phyloP scores from a whole-genome alignment of 2,113 vertebrate genomes.

The Noctilio leporinus region DNA sequence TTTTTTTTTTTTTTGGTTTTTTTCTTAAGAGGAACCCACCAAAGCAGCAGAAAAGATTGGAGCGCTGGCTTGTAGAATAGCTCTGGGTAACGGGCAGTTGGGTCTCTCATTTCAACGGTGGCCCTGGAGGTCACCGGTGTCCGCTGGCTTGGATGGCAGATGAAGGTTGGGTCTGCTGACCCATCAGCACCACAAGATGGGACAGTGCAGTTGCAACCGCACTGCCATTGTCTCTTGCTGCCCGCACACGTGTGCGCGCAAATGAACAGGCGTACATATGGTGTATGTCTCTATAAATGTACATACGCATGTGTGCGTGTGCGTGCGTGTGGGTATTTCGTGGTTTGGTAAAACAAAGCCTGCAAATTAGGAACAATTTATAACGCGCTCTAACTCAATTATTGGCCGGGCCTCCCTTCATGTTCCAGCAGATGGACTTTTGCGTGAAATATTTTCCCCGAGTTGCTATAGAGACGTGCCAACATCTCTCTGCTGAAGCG shows the following conservation, averaged over 20 bases:
- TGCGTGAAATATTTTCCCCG: conserved; percentile 82
- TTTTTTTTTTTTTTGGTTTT: neutral
- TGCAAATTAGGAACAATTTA: conserved; percentile 79
- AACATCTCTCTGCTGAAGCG: conserved; percentile 80
- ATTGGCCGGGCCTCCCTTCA: conserved; percentile 77
- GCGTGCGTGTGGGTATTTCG: neutral
- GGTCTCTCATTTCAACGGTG: conserved; percentile 8
- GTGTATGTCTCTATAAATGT: neutral
- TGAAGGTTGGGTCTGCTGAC: neutral
- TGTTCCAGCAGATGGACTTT: conserved; percentile 82
- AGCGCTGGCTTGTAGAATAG: conserved; percentile 13
- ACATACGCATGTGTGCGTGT: neutral
- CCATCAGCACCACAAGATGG: neutral
- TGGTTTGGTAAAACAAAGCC: conserved; percentile 73
- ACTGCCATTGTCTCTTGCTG: neutral
- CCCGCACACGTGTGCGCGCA: neutral
- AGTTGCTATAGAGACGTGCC: conserved; percentile 85
- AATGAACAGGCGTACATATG: neutral
- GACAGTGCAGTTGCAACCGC: neutral
- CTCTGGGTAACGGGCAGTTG: conserved; percentile 40
- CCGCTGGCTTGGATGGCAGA: neutral
- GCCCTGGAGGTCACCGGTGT: neutral
- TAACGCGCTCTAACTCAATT: conserved; percentile 63
- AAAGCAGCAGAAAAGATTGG: neutral
- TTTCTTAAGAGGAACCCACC: neutral